Conservation (phyloP, 2,888 invertebrate species). For the Philonicus albiceps region DNA sequence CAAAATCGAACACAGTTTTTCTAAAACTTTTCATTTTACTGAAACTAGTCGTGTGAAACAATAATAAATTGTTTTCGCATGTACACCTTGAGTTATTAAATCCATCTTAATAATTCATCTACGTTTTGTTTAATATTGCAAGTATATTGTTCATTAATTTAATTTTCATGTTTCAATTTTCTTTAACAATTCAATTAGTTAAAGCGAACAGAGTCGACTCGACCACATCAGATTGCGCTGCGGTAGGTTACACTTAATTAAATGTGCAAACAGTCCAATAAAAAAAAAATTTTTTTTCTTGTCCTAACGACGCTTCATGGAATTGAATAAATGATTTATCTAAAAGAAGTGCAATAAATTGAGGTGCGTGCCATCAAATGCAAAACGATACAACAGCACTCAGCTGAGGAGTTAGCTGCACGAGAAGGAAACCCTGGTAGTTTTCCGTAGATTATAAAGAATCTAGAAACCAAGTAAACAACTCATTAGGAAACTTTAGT, state of each 20-base stretch:
- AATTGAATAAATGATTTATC: background rate
- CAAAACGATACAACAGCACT: background rate
- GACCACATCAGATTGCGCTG: background rate
- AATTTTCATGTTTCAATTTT: background rate
- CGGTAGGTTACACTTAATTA: background rate
- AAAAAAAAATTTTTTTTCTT: background rate
- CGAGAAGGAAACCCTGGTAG: background rate
- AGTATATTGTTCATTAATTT: background rate
- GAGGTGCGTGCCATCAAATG: background rate
- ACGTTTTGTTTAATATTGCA: background rate
- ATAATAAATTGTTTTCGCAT: background rate
- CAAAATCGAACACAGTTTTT: too few species aligned
- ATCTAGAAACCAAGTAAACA: background rate
- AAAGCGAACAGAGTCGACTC: background rate
- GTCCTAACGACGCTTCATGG: background rate
- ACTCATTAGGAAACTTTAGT: background rate
- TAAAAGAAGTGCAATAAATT: background rate
- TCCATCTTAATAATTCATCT: background rate
- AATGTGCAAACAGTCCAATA: background rate
- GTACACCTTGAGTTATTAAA: background rate
- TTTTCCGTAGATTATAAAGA: background rate
- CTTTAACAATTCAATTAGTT: background rate
- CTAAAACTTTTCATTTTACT: background rate
- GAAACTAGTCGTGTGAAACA: background rate
- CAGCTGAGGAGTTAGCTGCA: background rate